Conservation (phyloP, 1,140 invertebrate species). For the Eumeta japonica region DNA sequence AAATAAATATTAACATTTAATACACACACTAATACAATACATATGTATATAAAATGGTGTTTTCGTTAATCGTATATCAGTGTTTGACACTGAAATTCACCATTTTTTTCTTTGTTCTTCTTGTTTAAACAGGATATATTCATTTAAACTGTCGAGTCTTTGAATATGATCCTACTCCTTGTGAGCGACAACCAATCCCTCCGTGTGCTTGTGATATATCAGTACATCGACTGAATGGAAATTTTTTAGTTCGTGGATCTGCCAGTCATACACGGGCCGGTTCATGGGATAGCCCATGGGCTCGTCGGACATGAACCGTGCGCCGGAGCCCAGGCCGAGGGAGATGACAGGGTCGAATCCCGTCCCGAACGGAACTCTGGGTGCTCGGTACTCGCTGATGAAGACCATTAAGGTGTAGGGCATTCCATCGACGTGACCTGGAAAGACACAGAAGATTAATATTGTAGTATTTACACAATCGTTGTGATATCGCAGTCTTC, state of each 20-base stretch:
- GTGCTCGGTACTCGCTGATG: slow-evolving; percentile 52
- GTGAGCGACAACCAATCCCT: slow-evolving; percentile 35
- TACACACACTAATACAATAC: slow-evolving; percentile 16
- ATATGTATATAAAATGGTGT: slow-evolving; percentile 8
- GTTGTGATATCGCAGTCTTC: no score
- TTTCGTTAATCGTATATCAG: no score
- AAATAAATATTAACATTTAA: slow-evolving; percentile 11
- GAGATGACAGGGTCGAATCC: slow-evolving; percentile 19
- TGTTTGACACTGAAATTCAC: no score
- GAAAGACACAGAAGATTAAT: slow-evolving; percentile 7
- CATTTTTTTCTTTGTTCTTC: no score
- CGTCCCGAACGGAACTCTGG: slow-evolving; percentile 18
- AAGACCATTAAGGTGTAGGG: slow-evolving; percentile 65
- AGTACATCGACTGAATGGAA: slow-evolving; percentile 60
- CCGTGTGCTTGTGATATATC: slow-evolving; percentile 63
- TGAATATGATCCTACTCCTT: no score
- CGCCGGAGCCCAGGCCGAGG: slow-evolving; percentile 41
- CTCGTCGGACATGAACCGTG: slow-evolving; percentile 37
- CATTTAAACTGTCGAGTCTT: no score
- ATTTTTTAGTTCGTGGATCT: slow-evolving; percentile 60
- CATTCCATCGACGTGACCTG: slow-evolving; percentile 58
- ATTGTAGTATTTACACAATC: background rate
- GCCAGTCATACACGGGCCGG: slow-evolving; percentile 57
- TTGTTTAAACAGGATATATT: no score
- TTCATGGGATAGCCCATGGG: slow-evolving; percentile 68